Conservation (phyloP, 53 echinoderm and acorn worm genomes). For the Hippasteria phrygiana region DNA sequence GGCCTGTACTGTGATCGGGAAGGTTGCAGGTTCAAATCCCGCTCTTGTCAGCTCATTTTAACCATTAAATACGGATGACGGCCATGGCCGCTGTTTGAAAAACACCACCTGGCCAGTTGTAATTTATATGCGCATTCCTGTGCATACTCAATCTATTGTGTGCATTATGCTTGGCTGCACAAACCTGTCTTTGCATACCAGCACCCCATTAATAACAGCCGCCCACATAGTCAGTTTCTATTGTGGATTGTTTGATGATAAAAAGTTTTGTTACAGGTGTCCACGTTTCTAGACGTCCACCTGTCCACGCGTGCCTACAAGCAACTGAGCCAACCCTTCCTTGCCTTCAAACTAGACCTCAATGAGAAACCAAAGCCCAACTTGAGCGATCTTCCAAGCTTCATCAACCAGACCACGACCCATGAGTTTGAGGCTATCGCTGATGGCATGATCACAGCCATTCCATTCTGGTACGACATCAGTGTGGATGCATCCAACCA, state of each 20-base stretch:
- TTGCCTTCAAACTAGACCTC: conserved; percentile 54
- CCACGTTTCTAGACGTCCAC: conserved; percentile 72
- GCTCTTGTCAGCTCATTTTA: no score
- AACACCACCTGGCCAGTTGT: no score
- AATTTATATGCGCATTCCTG: no score
- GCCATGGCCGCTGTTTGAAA: no score
- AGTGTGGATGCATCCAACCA: conserved; percentile 12
- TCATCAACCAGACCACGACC: conserved; percentile 28
- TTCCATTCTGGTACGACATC: conserved; percentile 80
- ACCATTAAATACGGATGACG: no score
- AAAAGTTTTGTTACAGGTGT: conserved; percentile 49
- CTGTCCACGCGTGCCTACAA: conserved; percentile 70
- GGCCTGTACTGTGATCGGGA: no score
- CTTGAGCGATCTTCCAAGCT: conserved; percentile 35
- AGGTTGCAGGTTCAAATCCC: no score
- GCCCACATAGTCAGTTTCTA: background rate
- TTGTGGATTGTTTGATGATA: background rate
- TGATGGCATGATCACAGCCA: conserved; percentile 57
- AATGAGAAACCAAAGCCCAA: conserved; percentile 8
- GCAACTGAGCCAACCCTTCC: conserved; percentile 62
- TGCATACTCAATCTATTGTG: no score
- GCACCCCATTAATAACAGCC: no score
- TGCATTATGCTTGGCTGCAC: no score
- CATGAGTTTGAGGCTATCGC: conserved; percentile 27
- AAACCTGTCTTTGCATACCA: no score